Percentiles rank a stretch among this genome's conserved stretches.
phyloP scores from a whole-genome alignment of 2,113 vertebrate genomes.

The Rhea pennata region DNA sequence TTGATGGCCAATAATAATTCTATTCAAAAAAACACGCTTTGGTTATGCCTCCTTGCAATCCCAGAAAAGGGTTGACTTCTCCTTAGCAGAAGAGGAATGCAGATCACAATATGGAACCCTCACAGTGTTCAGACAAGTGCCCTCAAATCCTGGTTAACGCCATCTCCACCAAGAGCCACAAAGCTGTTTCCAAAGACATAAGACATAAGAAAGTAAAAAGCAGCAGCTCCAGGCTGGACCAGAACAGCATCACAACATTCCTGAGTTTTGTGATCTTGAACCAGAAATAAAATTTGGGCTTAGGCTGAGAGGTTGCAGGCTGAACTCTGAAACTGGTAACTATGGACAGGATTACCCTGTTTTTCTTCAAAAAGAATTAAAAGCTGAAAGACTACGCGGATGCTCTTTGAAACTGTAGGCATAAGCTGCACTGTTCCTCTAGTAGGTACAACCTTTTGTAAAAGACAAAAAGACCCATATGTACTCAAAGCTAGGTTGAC shows the following conservation, averaged over 20 bases:
- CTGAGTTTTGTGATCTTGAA: background rate
- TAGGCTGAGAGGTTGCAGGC: background rate
- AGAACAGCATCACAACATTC: background rate
- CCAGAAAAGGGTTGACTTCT: background rate
- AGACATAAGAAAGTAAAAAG: background rate
- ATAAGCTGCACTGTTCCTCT: background rate
- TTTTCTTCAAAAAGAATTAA: background rate
- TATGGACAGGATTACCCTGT: background rate
- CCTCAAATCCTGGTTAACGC: background rate
- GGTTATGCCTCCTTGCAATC: background rate
- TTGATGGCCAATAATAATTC: background rate
- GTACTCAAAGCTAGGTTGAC: background rate
- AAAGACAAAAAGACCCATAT: background rate
- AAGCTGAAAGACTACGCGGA: background rate
- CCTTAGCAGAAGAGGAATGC: background rate
- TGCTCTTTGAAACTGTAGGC: background rate
- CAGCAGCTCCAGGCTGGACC: background rate
- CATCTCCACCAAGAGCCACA: background rate
- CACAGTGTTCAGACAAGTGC: background rate
- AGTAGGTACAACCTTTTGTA: background rate
- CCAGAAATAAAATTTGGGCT: background rate
- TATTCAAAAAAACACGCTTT: background rate
- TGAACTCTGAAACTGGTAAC: background rate
- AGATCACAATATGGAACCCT: background rate
- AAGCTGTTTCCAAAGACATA: background rate